A percentile compares a stretch with the other conserved stretches of the same genome.
Conservation (phyloP, 2,113 vertebrate genomes). For the Chitala chitala region DNA sequence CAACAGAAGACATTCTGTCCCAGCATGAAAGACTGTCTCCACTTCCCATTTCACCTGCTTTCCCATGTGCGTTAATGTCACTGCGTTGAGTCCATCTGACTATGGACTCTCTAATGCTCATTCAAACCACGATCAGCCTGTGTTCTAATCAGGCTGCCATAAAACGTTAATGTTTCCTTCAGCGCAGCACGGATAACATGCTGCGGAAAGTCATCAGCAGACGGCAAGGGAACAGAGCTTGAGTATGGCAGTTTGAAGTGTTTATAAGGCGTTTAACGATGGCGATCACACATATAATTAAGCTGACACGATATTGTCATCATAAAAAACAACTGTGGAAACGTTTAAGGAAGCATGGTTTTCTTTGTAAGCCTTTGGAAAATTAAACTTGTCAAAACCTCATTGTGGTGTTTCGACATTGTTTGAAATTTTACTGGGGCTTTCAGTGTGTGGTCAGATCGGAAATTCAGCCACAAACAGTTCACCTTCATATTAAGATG, state of each 20-base stretch:
- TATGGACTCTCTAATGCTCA: slow-evolving; percentile 12
- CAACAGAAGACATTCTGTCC: too few species aligned
- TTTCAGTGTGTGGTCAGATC: slow-evolving; percentile 1
- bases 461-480: background rate
- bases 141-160: background rate
- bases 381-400: slow-evolving; percentile 20
- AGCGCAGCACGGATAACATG: background rate
- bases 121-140: background rate
- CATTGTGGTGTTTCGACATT: slow-evolving; percentile 13
- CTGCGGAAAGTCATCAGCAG: background rate
- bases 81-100: too few species aligned
- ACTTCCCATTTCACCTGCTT: too few species aligned
- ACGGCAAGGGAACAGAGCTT: slow-evolving; percentile 9
- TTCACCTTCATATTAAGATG: slow-evolving; percentile 2
- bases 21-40: too few species aligned
- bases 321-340: slow-evolving; percentile 14
- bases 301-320: slow-evolving; percentile 19
- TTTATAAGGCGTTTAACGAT: slow-evolving; percentile 19
- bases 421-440: slow-evolving; percentile 19
- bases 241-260: background rate
- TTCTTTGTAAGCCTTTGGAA: slow-evolving; percentile 24
- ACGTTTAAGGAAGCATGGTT: background rate
- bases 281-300: slow-evolving; percentile 24
- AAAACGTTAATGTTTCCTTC: slow-evolving; percentile 30
- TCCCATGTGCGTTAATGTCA: too few species aligned